Conservation (phyloP, 2,113 vertebrate species). For the Poicephalus meyeri region DNA sequence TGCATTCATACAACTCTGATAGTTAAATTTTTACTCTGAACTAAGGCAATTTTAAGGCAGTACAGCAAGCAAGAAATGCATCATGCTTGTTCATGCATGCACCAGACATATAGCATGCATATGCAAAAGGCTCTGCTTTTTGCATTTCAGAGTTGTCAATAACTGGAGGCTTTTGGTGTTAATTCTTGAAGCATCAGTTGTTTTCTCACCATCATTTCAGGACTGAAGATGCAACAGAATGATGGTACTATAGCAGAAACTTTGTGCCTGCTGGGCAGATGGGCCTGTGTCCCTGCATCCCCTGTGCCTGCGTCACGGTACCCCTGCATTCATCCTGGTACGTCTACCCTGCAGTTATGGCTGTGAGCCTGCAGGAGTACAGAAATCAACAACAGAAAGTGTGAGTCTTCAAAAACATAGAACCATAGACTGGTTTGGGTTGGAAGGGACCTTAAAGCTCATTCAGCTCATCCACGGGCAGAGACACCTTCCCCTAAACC, state of each 20-base stretch:
- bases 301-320: fast-evolving
- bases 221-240: not conserved
- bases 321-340: not conserved
- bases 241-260: not conserved
- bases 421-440: not conserved
- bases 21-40: not conserved
- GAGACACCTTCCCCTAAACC: not conserved
- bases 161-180: fast-evolving
- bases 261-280: not conserved
- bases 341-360: not conserved
- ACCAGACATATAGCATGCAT: fast-evolving
- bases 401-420: not conserved
- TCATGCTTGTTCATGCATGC: fast-evolving
- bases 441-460: not conserved
- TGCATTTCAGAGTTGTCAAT: not conserved
- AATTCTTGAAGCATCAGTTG: not conserved
- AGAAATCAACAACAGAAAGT: fast-evolving
- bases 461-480: not conserved
- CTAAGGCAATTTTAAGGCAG: not conserved
- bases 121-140: not conserved
- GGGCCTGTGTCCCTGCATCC: not conserved
- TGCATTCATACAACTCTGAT: fast-evolving
- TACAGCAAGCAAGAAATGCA: not conserved
- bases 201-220: not conserved
- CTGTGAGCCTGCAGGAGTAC: not conserved